Evolutionary conservation across 2,888 invertebrate genomes (phyloP), one percentile per base, ranked within the genome.

Genomic region (Apotomis turbidana): DNA sequence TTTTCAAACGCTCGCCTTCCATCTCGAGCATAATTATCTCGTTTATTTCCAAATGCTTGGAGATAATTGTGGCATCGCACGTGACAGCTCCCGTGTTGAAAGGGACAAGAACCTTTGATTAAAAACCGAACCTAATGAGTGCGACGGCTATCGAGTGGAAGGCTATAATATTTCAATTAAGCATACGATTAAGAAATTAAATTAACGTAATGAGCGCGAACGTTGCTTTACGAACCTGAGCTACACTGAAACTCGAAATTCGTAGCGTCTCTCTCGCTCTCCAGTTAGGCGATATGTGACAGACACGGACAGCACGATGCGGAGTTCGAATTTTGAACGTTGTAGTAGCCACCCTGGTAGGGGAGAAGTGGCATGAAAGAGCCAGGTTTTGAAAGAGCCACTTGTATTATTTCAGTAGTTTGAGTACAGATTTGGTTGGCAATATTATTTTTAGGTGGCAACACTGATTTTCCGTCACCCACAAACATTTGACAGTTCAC

Each of bases 141-240:
- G 82, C 82, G 71, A 68, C 91, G 80, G 73, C 73, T 55, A 41
- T 76, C 76, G 76, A 27, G 27, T 27, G 27, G 27, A 70, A 74
- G 79, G 79, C 81, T 84, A 86, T 85, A 88, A 91, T 90, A 89
- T 92, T 91, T 91, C 91, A 93, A 93, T 93, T 91, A 93, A 86
- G 85, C 84, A 79, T 77, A 78, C 83, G 89, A 91, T 91, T 90
- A 90, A 90, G 87, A 88, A 90, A 90, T 90, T 90, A 88, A 90
- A 90, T 90, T 90, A 90, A 90, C 82, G 80, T 88, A 90, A 91
- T 90, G 87, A 89, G 87, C 79, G 81, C 80, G 80, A 79, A 78
- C 77, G 79, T 80, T 27, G 27, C 27, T 27, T 27, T 27, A 27
- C 27, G 2, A 27, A 27, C 27, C 27, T 27, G 15, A 15, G 15